Conservation (phyloP, 2,797 vertebrate genomes). For the Centropyge bicolor region DNA sequence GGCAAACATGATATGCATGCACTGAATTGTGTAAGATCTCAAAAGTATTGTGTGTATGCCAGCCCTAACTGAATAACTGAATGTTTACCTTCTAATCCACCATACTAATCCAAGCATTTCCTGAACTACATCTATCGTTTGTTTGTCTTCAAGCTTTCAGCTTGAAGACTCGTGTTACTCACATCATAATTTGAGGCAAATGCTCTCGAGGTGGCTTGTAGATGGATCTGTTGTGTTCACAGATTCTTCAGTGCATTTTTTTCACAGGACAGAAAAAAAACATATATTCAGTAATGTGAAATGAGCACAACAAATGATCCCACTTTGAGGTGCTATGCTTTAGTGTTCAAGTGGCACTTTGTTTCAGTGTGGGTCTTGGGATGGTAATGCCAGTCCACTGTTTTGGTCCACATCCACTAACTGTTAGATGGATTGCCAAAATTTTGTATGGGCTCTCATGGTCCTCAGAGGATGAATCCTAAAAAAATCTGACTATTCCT, state of each 20-base stretch:
- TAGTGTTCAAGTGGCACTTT: neutral
- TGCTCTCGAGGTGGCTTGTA: neutral
- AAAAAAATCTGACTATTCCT: neutral
- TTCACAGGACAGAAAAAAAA: neutral
- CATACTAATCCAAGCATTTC: conserved; percentile 40
- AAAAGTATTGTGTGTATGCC: conserved; percentile 45
- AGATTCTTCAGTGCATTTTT: conserved; percentile 1
- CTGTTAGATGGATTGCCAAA: neutral
- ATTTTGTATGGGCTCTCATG: neutral
- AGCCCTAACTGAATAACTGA: conserved; percentile 42
- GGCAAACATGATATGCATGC: conserved; percentile 49
- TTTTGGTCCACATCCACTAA: neutral
- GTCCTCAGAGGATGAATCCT: neutral
- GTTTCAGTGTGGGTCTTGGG: neutral
- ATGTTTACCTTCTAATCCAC: conserved; percentile 56
- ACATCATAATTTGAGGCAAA: conserved; percentile 26
- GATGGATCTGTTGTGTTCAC: conserved; percentile 26
- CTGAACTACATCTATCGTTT: conserved; percentile 15
- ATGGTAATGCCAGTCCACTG: neutral
- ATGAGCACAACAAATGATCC: neutral
- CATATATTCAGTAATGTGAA: neutral
- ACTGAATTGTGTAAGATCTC: conserved; percentile 33
- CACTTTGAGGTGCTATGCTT: conserved; percentile 2
- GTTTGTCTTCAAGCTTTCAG: conserved; percentile 40
- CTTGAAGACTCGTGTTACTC: conserved; percentile 30